Evolutionary conservation across 2,888 invertebrate species (phyloP), one percentile per base, ranked within the genome.

Genomic region (Heliconius hortense): DNA sequence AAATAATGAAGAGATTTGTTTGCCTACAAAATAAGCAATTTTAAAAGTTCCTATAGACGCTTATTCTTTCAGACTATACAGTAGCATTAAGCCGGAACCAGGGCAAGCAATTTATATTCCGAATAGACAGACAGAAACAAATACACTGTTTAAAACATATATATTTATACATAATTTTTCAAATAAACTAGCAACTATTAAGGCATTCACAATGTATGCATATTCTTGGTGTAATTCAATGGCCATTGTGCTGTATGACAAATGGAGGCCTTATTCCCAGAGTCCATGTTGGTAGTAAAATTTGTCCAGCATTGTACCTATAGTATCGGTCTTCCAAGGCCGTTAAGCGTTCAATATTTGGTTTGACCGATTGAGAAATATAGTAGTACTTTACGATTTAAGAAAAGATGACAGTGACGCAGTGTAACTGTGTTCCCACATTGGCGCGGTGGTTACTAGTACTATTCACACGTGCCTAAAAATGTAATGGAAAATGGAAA

Each of bases 181-280:
- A 74, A 68, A 68, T 43, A 59, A 73, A 67, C 67, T 70, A 53
- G 67, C 39, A 28, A 53, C 48, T 73, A 77, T 74, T 74, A 68
- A 77, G 68, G 35, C 63, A 68, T 28, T 13, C 39, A 69, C 72
- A 76, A 72, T 72, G 63, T 73, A 76, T 85, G 85, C 85, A 88
- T 87, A 87, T 88, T 84, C 87, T 87, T 85, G 84, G 80, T 82
- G 84, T 81, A 73, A 79, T 82, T 87, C 84, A 87, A 89, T 88
- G 86, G 66, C 86, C 82, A 91, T 92, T 91, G 91, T 91, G 78
- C 81, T 80, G 84, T 86, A 87, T 90, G 90, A 89, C 88, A 88
- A 90, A 90, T 75, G 87, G 84, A 82, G 83, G 82, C 87, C 88
- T 82, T 85, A 86, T 91, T 91, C 91, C 88, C 90, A 91, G 86